phyloP scores from a whole-genome alignment of 2,888 invertebrate species.

The Pseudococcus viburni region DNA sequence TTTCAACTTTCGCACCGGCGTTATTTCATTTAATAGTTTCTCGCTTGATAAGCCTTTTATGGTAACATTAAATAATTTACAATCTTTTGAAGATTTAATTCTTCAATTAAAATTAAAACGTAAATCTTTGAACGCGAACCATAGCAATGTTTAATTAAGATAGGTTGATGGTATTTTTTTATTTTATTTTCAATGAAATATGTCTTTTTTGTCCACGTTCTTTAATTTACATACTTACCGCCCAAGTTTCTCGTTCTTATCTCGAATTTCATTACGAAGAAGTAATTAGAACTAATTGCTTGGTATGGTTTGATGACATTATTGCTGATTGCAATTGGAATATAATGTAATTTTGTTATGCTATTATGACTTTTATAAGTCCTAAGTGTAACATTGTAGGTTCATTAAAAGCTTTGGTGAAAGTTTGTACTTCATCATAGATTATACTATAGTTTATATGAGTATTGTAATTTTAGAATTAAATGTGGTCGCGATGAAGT shows the following conservation, averaged over 20 bases:
- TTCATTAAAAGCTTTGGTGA: neutral
- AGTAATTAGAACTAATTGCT: too few species aligned
- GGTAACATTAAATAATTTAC: neutral
- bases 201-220: neutral
- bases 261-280: too few species aligned
- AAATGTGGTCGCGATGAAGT: too few species aligned
- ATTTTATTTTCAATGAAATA: neutral
- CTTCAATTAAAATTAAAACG: slow-evolving; percentile 17
- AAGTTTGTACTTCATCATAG: neutral
- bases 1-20: slow-evolving; percentile 1
- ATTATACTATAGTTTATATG: neutral
- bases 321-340: too few species aligned
- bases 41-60: neutral
- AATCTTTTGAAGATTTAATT: slow-evolving; percentile 18
- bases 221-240: too few species aligned
- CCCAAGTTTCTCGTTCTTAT: too few species aligned
- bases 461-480: too few species aligned
- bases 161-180: too few species aligned
- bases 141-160: neutral
- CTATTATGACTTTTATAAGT: neutral
- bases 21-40: slow-evolving; percentile 24
- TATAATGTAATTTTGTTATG: neutral
- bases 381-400: neutral
- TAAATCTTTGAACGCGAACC: neutral
- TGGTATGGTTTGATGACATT: too few species aligned